Evolutionary conservation across 1,140 invertebrate species (phyloP).

Genomic region (Papilio aristodemus): DNA sequence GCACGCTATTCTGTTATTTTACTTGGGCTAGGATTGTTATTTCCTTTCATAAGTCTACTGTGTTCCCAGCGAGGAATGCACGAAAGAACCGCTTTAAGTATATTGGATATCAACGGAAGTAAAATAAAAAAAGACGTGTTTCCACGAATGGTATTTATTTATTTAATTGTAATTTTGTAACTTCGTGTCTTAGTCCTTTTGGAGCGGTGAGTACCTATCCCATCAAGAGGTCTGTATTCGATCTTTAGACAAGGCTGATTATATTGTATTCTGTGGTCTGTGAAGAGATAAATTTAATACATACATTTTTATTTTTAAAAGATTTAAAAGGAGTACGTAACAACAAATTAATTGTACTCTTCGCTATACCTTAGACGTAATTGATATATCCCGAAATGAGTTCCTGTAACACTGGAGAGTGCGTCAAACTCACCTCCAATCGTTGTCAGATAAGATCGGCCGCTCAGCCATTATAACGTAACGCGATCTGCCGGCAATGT

Average conservation of each 20-base stretch:
- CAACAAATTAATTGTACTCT: background rate
- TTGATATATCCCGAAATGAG: constrained; percentile 68
- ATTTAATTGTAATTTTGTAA: no score
- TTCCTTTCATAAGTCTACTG: background rate
- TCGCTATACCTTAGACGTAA: constrained; percentile 35
- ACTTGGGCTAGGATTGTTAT: constrained; percentile 36
- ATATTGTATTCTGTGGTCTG: no score
- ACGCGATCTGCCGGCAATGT: constrained; percentile 60
- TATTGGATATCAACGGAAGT: background rate
- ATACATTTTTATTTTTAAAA: no score
- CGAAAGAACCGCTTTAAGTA: constrained; percentile 6
- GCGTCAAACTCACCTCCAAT: constrained; percentile 63
- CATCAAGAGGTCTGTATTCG: no score
- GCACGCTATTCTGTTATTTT: constrained; percentile 45
- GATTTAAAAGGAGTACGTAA: background rate
- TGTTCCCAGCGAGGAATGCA: no score
- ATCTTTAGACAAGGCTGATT: no score
- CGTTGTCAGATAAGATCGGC: constrained; percentile 65
- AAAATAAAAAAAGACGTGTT: no score
- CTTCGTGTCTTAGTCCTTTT: no score
- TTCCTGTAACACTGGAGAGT: constrained; percentile 52
- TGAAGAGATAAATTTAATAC: no score
- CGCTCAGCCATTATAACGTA: constrained; percentile 41
- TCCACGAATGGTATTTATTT: no score
- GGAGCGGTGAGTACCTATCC: no score